These are phyloP conservation scores for Adelges cooleyi DNA, from an alignment of 1,140 invertebrate genomes.

Conservation along the genomic window DNA sequence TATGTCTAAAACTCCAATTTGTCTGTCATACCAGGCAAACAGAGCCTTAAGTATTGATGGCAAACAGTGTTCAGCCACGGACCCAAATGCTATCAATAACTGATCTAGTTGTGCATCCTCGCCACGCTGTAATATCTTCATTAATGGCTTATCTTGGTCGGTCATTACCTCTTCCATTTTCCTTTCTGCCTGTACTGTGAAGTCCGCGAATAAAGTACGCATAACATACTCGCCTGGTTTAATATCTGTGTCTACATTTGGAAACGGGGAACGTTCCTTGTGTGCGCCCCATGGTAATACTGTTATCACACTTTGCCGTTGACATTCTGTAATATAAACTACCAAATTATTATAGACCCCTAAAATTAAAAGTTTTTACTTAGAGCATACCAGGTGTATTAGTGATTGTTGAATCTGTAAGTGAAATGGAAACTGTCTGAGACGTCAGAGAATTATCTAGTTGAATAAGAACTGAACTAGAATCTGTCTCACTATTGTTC, in stretches of 20 bases:
- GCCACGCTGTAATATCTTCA: conserved; percentile 86
- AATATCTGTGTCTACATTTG: conserved; percentile 50
- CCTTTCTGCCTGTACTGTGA: conserved; percentile 80
- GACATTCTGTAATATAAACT: conserved; percentile 28
- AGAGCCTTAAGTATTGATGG: conserved; percentile 88
- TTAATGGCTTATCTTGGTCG: conserved; percentile 82
- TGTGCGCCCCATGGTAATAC: conserved; percentile 69
- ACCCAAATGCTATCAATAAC: conserved; percentile 80
- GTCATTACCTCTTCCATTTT: conserved; percentile 91
- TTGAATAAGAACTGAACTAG: neutral
- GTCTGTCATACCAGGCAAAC: conserved; percentile 91
- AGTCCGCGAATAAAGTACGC: conserved; percentile 85
- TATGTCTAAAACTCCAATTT: conserved; percentile 53
- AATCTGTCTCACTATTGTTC: conserved; percentile 6
- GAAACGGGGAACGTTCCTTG: conserved; percentile 55
- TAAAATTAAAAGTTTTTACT: too few species aligned
- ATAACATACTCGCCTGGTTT: conserved; percentile 90
- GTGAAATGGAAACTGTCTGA: neutral
- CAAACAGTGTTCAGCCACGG: conserved; percentile 91
- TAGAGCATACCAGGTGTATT: neutral
- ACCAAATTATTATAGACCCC: neutral
- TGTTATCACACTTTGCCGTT: conserved; percentile 32
- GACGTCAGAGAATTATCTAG: neutral
- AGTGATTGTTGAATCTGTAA: neutral
- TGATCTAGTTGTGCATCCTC: conserved; percentile 94